phyloP scores from a whole-genome alignment of 2,113 vertebrate species.

The Regulus satrapa region DNA sequence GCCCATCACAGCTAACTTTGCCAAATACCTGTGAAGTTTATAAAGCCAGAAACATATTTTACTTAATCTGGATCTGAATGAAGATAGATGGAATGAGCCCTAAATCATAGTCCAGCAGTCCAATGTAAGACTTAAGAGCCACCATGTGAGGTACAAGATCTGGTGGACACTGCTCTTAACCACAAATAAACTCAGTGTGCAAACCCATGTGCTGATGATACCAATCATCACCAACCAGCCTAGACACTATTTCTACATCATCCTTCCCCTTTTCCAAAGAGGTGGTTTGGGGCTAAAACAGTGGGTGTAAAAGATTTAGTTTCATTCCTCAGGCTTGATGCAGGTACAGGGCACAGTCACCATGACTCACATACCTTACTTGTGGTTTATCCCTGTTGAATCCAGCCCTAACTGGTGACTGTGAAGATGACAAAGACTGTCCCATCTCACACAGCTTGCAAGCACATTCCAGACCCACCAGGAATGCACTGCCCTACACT shows the following conservation, averaged over 20 bases:
- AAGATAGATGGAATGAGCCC: neutral
- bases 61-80: neutral
- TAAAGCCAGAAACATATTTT: neutral
- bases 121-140: neutral
- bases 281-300: neutral
- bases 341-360: neutral
- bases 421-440: neutral
- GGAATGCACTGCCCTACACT: neutral
- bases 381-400: neutral
- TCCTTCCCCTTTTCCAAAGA: neutral
- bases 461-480: neutral
- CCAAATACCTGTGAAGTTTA: neutral
- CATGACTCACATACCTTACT: neutral
- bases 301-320: neutral
- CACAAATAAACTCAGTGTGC: neutral
- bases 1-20: neutral
- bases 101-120: neutral
- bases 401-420: neutral
- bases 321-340: neutral
- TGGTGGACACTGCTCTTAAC: neutral
- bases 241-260: neutral
- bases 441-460: neutral
- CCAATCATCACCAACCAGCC: neutral
- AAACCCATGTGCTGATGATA: neutral
- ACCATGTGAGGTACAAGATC: neutral